Percentiles rank a stretch among this genome's conserved stretches.
Conservation (phyloP, 2,797 vertebrate species). For the Darevskia mixta region DNA sequence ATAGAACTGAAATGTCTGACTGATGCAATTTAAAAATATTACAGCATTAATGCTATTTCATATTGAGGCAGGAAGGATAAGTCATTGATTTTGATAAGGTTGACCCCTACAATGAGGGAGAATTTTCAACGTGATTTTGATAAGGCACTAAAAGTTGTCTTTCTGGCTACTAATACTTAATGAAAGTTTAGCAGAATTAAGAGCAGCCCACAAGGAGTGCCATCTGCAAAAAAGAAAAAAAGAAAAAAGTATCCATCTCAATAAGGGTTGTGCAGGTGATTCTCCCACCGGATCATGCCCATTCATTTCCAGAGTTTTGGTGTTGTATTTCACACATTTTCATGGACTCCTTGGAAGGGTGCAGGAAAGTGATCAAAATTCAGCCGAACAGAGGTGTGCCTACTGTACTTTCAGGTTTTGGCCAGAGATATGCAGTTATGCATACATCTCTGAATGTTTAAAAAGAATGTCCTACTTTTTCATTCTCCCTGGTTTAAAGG, state of each 20-base stretch:
- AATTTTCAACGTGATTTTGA: constrained; percentile 34
- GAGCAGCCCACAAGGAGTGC: not conserved
- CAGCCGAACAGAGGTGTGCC: not conserved
- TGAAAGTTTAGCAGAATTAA: not conserved
- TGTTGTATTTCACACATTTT: not conserved
- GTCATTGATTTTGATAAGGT: constrained; percentile 35
- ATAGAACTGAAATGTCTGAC: not conserved
- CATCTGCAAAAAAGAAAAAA: not conserved
- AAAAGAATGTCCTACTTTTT: constrained; percentile 46
- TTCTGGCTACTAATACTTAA: not conserved
- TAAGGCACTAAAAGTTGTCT: not conserved
- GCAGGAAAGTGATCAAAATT: constrained; percentile 37
- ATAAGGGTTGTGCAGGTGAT: too few species aligned
- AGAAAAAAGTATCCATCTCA: too few species aligned
- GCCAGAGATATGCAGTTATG: constrained; percentile 41
- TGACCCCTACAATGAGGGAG: constrained; percentile 26
- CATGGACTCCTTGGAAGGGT: constrained; percentile 33
- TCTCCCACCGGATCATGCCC: constrained; percentile 8
- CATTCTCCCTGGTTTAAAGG: constrained; percentile 9
- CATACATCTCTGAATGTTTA: constrained; percentile 37
- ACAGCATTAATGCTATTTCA: constrained; percentile 34
- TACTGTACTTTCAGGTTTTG: constrained; percentile 35
- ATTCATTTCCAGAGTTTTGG: constrained; percentile 22
- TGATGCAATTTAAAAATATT: not conserved
- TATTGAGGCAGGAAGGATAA: constrained; percentile 40